Evolutionary conservation across 2,113 vertebrate genomes (phyloP), one percentile per base, ranked within the genome.

Genomic region (Turdus rufiventris): DNA sequence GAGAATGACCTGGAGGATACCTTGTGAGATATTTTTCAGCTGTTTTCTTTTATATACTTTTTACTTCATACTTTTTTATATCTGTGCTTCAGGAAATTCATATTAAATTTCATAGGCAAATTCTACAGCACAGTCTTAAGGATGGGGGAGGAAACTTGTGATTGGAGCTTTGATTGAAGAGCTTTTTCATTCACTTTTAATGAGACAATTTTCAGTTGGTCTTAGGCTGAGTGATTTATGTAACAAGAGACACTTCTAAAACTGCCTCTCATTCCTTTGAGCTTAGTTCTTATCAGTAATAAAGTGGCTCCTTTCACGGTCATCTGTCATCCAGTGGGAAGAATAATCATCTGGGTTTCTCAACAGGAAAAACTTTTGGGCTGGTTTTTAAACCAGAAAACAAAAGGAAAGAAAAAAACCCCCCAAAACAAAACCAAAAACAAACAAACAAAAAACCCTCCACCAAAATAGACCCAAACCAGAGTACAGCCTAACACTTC

Each of bases 261-360:
- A 74, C 67, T 73, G 58, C 74, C 72, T 67, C 65, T 94, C 47
- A 33, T 93, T 95, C 88, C 82, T 95, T 67, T 53, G 43, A 78
- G 85, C 60, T 86, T 75, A 61, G 57, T 81, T 65, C 83, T 92
- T 93, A 95, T 94, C 88, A 74, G 82, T 54, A 77, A 80, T 77
- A 67, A 91, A 88, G 23, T 74, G 72, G 6, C 43, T 80, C 10
- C 2, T 90, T 95, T 47, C 83, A 29, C 6, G 1, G 58, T 80
- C 60, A 66, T 88, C 75, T 84, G 58, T 94, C 18, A 6, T 62
- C 67, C 63, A 83, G 24, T 24, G 33, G 38, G 67, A 62, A 83
- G 70, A 94, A 77, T 58, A 91, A 88, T 42, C 36, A 36, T 29
- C 72, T 38, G 38, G 14, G 23, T 88, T 93, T 80, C 85, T 87